Evolutionary conservation across 1,140 invertebrate genomes (phyloP).

Genomic region (Bacillus rossius): DNA sequence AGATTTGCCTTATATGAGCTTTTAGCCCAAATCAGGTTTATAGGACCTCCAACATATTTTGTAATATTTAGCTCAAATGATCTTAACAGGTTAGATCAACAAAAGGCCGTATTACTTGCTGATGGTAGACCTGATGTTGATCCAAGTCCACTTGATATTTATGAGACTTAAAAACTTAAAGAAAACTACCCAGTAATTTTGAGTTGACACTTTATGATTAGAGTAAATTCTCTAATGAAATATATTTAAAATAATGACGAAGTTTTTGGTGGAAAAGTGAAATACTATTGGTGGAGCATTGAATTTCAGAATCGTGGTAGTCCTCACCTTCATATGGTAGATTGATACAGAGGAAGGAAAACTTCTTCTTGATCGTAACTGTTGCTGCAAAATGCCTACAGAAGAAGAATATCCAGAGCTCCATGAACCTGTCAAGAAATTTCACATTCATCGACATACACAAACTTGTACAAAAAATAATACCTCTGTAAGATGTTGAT

Average conservation of each 20-base stretch:
- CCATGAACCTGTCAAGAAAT: constrained; percentile 13
- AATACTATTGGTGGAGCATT: constrained; percentile 32
- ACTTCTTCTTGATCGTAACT: constrained; percentile 17
- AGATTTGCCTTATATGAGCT: constrained; percentile 31
- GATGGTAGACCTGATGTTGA: constrained; percentile 30
- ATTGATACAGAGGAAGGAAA: constrained; percentile 39
- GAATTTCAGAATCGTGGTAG: constrained; percentile 43
- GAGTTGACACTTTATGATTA: constrained; percentile 34
- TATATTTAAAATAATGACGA: constrained; percentile 12
- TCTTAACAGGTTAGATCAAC: constrained; percentile 31
- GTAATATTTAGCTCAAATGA: constrained; percentile 38
- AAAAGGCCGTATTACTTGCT: constrained; percentile 31
- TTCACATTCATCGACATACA: constrained; percentile 19
- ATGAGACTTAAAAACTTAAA: constrained; percentile 31
- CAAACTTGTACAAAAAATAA: constrained; percentile 21
- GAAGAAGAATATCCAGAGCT: constrained; percentile 21
- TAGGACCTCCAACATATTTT: constrained; percentile 32
- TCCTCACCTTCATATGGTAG: constrained; percentile 40
- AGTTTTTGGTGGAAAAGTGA: constrained; percentile 20
- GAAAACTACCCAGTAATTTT: constrained; percentile 33
- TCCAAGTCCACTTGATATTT: constrained; percentile 25
- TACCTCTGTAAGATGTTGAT: constrained; percentile 12
- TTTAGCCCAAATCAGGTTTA: constrained; percentile 32
- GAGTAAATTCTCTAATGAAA: constrained; percentile 36
- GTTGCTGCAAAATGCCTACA: constrained; percentile 14